A percentile compares a stretch with the other conserved stretches of the same genome.
Conservation (phyloP, 2,113 vertebrate genomes). For the Eidolon helvum region DNA sequence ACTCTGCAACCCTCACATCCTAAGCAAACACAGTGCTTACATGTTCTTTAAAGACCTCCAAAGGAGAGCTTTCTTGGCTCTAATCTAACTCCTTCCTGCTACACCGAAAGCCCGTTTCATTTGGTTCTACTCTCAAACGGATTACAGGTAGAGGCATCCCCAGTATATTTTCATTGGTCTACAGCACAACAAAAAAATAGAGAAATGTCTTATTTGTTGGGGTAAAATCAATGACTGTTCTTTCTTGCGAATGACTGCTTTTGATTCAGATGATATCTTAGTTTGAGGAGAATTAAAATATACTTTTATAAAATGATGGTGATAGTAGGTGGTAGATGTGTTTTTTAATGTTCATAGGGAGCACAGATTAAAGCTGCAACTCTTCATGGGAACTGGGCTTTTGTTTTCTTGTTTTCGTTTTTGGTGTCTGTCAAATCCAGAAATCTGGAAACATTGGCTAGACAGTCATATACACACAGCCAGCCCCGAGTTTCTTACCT, state of each 20-base stretch:
- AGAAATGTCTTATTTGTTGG: not conserved
- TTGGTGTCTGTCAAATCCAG: not conserved
- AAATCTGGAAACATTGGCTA: not conserved
- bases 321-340: not conserved
- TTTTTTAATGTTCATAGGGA: not conserved
- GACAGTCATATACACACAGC: not conserved
- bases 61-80: not conserved
- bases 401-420: constrained; percentile 26
- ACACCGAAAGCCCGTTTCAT: not conserved
- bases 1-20: not conserved
- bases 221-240: not conserved
- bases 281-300: not conserved
- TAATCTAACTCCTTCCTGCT: not conserved
- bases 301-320: not conserved
- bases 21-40: not conserved
- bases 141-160: not conserved
- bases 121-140: not conserved
- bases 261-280: not conserved
- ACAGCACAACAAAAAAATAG: not conserved
- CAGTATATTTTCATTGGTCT: not conserved
- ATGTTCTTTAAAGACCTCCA: not conserved
- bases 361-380: not conserved
- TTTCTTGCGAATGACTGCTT: not conserved
- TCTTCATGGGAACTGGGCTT: not conserved
- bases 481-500: not conserved